phyloP scores from a whole-genome alignment of 2,888 invertebrate genomes.

The Bimastos eiseni region DNA sequence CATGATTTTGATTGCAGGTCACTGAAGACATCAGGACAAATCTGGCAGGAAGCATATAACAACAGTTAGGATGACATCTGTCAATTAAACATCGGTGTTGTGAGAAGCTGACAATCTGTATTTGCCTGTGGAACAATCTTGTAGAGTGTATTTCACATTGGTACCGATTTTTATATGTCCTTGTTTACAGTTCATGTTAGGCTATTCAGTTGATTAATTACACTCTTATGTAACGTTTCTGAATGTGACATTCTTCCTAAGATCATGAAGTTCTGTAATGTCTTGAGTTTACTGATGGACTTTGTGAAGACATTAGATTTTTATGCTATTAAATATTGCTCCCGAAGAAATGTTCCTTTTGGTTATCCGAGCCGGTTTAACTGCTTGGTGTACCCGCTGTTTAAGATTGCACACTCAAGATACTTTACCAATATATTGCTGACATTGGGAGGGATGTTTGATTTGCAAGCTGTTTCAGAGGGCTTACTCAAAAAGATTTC shows the following conservation, averaged over 20 bases:
- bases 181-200: neutral
- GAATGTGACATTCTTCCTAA: neutral
- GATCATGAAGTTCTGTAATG: neutral
- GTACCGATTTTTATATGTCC: neutral
- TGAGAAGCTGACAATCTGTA: neutral
- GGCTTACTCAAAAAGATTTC: too few species aligned
- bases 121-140: neutral
- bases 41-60: slow-evolving; percentile 50
- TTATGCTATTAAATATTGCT: slow-evolving; percentile 13
- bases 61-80: slow-evolving; percentile 33
- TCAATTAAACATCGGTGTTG: neutral
- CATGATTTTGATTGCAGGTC: slow-evolving; percentile 42
- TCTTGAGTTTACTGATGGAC: neutral
- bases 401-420: too few species aligned
- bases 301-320: neutral
- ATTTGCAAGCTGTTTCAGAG: too few species aligned
- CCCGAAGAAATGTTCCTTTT: neutral
- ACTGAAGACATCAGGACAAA: slow-evolving; percentile 48
- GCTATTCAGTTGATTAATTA: neutral
- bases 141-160: neutral
- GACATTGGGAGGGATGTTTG: too few species aligned
- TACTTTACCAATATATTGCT: too few species aligned
- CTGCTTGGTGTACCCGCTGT: neutral
- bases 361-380: neutral
- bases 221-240: too few species aligned